Percentiles rank a stretch among this genome's conserved stretches.
These are phyloP conservation scores for Henricia sp. DNA, from an alignment of 53 echinoderm and acorn worm species.

Conservation along the genomic window DNA sequence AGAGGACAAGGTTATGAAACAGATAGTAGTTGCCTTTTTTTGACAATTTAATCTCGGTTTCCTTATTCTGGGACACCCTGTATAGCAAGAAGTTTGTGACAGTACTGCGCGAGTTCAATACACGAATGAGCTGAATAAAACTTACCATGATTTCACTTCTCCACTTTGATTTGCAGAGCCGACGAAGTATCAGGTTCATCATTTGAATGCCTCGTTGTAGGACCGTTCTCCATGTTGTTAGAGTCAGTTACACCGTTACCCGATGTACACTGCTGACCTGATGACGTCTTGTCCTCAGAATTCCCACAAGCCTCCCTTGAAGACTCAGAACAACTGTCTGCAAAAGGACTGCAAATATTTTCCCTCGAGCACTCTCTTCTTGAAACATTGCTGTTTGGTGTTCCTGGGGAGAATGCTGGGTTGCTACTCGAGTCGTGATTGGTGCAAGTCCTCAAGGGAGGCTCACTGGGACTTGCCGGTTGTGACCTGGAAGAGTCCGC, in stretches of 20 bases:
- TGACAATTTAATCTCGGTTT: no score
- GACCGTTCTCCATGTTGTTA: not conserved
- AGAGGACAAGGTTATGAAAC: no score
- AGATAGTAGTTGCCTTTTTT: no score
- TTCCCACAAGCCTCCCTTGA: not conserved
- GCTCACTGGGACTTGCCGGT: not conserved
- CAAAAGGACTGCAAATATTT: not conserved
- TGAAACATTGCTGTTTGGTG: not conserved
- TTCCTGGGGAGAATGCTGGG: conserved; percentile 14
- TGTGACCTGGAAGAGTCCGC: not conserved
- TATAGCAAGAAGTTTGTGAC: no score
- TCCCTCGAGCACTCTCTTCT: not conserved
- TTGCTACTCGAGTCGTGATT: not conserved
- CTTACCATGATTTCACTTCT: conserved; percentile 13
- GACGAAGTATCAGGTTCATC: conserved; percentile 20
- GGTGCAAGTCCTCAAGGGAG: conserved; percentile 2
- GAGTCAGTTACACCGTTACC: not conserved
- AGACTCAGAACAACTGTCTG: not conserved
- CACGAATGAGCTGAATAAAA: not conserved
- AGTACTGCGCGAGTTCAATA: not conserved
- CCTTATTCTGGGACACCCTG: no score
- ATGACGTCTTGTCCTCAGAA: not conserved
- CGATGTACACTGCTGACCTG: not conserved
- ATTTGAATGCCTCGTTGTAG: not conserved
- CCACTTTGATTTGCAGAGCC: conserved; percentile 23